These are phyloP conservation scores for Sebastes minor DNA, from an alignment of 2,797 vertebrate species.

Conservation along the genomic window DNA sequence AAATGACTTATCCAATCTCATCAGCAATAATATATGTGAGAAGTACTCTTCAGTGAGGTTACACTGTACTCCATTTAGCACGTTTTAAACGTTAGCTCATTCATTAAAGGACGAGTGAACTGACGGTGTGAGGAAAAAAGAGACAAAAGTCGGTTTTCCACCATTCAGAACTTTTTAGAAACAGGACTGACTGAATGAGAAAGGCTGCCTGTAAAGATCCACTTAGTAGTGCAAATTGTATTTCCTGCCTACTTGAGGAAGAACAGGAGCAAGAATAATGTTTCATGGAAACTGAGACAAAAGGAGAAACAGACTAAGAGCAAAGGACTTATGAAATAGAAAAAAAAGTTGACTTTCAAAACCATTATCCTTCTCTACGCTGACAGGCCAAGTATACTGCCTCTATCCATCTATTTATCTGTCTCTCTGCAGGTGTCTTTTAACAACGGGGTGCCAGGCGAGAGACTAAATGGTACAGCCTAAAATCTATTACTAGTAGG, in stretches of 20 bases:
- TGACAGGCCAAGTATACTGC: constrained; percentile 39
- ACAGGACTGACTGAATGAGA: neutral
- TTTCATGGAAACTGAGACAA: constrained; percentile 14
- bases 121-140: neutral
- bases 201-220: neutral
- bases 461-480: constrained; percentile 62
- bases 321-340: constrained; percentile 19
- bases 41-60: neutral
- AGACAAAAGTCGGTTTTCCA: neutral
- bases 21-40: neutral
- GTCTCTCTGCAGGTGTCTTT: constrained; percentile 66
- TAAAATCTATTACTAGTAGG: constrained; percentile 73
- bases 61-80: neutral
- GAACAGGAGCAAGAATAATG: neutral
- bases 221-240: neutral
- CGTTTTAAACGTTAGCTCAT: neutral
- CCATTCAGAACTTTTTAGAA: neutral
- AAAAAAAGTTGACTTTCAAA: constrained; percentile 27
- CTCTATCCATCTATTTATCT: constrained; percentile 59
- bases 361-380: constrained; percentile 29
- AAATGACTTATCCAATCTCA: neutral
- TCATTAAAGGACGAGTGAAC: neutral
- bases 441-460: constrained; percentile 58
- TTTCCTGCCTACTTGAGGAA: neutral
- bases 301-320: constrained; percentile 13